Evolutionary conservation across 2,797 vertebrate species (phyloP).

Genomic region (Syndactyla subalaris): DNA sequence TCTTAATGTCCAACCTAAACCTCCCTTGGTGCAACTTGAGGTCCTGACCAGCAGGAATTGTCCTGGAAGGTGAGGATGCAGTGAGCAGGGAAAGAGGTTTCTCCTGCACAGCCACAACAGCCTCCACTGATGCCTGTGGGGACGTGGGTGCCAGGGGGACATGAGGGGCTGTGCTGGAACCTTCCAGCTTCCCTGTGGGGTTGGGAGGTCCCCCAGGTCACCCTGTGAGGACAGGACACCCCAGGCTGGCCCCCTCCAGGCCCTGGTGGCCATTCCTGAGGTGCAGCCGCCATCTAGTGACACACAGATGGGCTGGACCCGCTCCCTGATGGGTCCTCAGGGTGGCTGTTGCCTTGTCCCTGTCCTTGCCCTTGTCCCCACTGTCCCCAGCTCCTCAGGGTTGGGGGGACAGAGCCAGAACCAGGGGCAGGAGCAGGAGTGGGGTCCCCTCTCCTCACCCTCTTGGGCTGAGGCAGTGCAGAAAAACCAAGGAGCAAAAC

Average conservation of each 20-base stretch:
- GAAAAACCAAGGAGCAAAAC: accelerated
- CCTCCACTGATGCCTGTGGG: background rate
- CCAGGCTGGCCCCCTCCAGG: accelerated
- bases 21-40: background rate
- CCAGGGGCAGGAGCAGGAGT: accelerated
- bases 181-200: background rate
- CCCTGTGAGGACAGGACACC: background rate
- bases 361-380: background rate
- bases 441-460: background rate
- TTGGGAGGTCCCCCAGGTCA: background rate
- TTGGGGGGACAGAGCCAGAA: background rate
- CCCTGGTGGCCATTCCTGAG: background rate
- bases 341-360: accelerated
- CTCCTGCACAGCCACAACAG: accelerated
- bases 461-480: background rate
- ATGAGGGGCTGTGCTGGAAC: background rate
- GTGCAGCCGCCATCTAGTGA: conserved; percentile 49
- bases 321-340: accelerated
- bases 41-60: background rate
- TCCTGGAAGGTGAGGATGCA: background rate
- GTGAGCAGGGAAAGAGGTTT: background rate
- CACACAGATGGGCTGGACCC: background rate
- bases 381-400: background rate
- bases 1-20: background rate
- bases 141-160: accelerated